These are phyloP conservation scores for Falco concolor DNA, from an alignment of 2,797 vertebrate genomes.

Conservation along the genomic window DNA sequence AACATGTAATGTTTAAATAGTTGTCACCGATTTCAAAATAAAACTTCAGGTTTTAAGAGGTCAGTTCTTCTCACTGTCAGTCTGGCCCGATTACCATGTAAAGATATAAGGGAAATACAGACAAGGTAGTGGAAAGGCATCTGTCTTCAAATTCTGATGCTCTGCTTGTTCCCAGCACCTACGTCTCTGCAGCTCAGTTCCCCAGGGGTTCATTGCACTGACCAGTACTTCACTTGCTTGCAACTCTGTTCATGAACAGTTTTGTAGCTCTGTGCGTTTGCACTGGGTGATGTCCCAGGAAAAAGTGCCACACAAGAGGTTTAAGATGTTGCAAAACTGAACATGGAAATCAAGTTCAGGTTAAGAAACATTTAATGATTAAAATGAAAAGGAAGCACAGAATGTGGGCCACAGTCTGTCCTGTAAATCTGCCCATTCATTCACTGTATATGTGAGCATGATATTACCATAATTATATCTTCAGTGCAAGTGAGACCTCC, in stretches of 20 bases:
- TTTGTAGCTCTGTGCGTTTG: not conserved
- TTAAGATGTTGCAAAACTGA: not conserved
- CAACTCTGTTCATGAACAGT: not conserved
- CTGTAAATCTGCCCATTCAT: not conserved
- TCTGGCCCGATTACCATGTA: not conserved
- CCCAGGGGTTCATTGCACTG: not conserved
- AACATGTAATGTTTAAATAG: accelerated
- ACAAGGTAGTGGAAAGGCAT: not conserved
- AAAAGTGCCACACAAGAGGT: not conserved
- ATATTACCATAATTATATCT: not conserved
- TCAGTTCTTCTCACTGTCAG: accelerated
- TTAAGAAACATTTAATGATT: not conserved
- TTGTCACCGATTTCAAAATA: not conserved
- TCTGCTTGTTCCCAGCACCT: not conserved
- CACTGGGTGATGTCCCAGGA: not conserved
- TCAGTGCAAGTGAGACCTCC: not conserved
- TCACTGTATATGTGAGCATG: not conserved
- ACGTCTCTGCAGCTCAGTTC: not conserved
- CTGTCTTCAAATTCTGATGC: not conserved
- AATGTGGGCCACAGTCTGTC: not conserved
- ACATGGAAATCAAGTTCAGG: not conserved
- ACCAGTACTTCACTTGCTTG: not conserved
- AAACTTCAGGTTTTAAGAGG: not conserved
- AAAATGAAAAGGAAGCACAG: not conserved
- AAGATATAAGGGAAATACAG: not conserved